Percentiles rank a stretch among this genome's conserved stretches.
phyloP scores from a whole-genome alignment of 1,140 invertebrate species.

The Teleogryllus occipitalis region DNA sequence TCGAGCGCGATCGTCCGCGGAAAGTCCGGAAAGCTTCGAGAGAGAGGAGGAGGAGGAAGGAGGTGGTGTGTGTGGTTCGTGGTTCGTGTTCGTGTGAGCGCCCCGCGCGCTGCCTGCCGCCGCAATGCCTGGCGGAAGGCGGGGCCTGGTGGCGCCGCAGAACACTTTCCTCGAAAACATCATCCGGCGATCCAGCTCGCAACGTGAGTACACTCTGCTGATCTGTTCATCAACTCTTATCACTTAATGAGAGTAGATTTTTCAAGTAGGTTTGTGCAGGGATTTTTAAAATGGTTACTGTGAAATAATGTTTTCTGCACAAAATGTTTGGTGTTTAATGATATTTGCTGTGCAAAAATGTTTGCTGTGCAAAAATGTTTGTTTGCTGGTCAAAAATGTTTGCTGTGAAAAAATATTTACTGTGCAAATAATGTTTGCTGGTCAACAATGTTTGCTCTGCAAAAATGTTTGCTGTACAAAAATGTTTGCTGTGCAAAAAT shows the following conservation, averaged over 20 bases:
- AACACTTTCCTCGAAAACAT: constrained; percentile 99
- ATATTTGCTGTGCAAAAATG: too few species aligned
- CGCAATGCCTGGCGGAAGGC: constrained; percentile 87
- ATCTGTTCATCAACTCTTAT: background rate
- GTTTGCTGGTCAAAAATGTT: too few species aligned
- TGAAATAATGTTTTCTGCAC: background rate
- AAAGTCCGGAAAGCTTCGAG: background rate
- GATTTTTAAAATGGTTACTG: background rate
- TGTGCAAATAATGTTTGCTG: too few species aligned
- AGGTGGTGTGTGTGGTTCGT: background rate
- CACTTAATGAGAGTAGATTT: background rate
- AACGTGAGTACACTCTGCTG: constrained; percentile 72
- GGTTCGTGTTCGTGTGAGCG: background rate
- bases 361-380: too few species aligned
- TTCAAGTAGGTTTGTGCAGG: background rate
- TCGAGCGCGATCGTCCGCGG: background rate
- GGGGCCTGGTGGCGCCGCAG: constrained; percentile 98
- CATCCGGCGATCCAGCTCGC: constrained; percentile 91
- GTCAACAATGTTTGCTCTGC: too few species aligned
- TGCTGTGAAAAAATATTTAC: too few species aligned
- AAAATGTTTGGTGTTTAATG: too few species aligned
- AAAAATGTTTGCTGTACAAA: too few species aligned
- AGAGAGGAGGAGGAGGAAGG: too few species aligned
- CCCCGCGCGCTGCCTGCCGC: background rate
- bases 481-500: too few species aligned